These are phyloP conservation scores for Leucophenga maculata DNA, from an alignment of 2,888 invertebrate genomes.

Conservation along the genomic window DNA sequence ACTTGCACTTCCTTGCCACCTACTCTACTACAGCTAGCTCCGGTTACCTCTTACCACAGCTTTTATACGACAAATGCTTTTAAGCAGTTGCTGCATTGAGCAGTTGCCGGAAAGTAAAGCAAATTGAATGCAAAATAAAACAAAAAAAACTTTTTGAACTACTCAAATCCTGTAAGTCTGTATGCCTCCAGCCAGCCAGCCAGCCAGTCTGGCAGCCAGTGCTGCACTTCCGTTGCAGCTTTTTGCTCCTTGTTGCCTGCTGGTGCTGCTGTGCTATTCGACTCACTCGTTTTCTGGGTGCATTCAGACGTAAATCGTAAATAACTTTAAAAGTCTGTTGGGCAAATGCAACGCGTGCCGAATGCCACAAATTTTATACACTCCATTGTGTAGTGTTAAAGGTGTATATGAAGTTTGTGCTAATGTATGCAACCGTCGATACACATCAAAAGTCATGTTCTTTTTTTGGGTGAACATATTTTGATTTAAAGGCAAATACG, in stretches of 20 bases:
- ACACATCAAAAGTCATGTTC: no score
- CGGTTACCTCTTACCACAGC: neutral
- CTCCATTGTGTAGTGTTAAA: neutral
- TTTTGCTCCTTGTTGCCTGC: neutral
- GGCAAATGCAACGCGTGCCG: slow-evolving; percentile 24
- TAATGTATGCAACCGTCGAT: neutral
- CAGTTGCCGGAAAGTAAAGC: neutral
- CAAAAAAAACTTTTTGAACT: slow-evolving; percentile 15
- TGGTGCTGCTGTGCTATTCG: slow-evolving; percentile 9
- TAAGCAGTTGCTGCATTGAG: neutral
- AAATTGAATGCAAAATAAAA: slow-evolving; percentile 22
- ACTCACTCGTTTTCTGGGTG: slow-evolving; percentile 21
- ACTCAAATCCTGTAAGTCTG: slow-evolving; percentile 20
- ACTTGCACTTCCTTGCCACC: neutral
- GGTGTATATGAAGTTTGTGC: neutral
- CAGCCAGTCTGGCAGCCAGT: neutral
- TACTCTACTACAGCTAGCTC: neutral
- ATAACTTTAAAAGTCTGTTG: slow-evolving; percentile 38
- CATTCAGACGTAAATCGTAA: slow-evolving; percentile 46
- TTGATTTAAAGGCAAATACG: no score
- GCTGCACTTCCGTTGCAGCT: neutral
- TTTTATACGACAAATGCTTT: neutral
- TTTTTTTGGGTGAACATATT: no score
- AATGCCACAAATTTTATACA: neutral
- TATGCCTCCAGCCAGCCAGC: slow-evolving; percentile 3